Evolutionary conservation across 2,797 vertebrate species (phyloP).

Genomic region (Ctenopoma multispine): DNA sequence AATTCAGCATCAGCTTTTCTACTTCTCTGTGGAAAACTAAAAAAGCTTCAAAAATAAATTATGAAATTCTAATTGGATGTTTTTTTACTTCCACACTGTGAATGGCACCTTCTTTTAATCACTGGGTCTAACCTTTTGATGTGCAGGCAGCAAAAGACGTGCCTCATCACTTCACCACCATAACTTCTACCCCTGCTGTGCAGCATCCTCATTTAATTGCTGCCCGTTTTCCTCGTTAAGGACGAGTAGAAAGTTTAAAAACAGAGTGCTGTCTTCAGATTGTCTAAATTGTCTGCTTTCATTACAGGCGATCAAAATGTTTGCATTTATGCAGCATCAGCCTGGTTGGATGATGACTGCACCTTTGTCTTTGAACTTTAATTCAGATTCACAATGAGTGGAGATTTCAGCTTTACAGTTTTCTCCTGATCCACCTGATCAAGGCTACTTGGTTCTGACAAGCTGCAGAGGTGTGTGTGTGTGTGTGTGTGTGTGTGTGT

Average conservation of each 20-base stretch:
- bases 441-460: conserved; percentile 61
- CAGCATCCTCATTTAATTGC: conserved; percentile 44
- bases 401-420: conserved; percentile 62
- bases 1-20: not conserved
- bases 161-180: not conserved
- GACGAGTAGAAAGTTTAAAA: conserved; percentile 78
- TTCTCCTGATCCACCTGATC: conserved; percentile 70
- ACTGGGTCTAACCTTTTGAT: conserved; percentile 42
- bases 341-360: conserved; percentile 82
- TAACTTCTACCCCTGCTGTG: conserved; percentile 27
- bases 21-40: not conserved
- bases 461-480: conserved; percentile 35
- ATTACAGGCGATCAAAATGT: conserved; percentile 79
- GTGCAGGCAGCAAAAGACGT: conserved; percentile 8
- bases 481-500: conserved; percentile 26
- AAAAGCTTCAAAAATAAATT: not conserved
- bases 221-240: conserved; percentile 78
- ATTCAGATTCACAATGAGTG: conserved; percentile 79
- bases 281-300: conserved; percentile 85
- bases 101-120: conserved; percentile 34
- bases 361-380: conserved; percentile 85
- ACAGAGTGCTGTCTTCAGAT: conserved; percentile 85
- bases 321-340: conserved; percentile 85
- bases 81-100: conserved; percentile 6
- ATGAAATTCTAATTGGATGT: conserved; percentile 18